Conservation (phyloP, 2,888 invertebrate species). For the Allophyes oxyacanthae region DNA sequence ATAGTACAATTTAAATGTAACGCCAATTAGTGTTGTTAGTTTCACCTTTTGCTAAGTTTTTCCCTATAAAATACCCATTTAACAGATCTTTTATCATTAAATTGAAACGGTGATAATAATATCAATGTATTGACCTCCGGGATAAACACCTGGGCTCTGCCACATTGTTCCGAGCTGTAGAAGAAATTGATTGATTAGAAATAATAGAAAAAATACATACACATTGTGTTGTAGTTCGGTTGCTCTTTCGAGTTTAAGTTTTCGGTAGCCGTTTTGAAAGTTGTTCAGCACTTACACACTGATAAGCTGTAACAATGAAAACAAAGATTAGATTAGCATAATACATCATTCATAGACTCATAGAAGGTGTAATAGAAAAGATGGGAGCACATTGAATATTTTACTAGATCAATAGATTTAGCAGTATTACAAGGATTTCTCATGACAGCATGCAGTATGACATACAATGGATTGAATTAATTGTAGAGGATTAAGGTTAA, state of each 20-base stretch:
- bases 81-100: constrained; percentile 44
- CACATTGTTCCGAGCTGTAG: constrained; percentile 81
- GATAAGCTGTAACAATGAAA: constrained; percentile 64
- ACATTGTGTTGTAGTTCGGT: constrained; percentile 87
- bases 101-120: constrained; percentile 42
- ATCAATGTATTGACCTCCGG: constrained; percentile 78
- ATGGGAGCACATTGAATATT: background rate
- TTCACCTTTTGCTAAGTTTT: constrained; percentile 3
- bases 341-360: background rate
- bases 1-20: background rate
- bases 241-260: constrained; percentile 78
- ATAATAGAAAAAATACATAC: constrained; percentile 77
- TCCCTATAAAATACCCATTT: background rate
- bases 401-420: too few species aligned
- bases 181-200: constrained; percentile 62
- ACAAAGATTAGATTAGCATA: constrained; percentile 1
- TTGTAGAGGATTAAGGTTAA: too few species aligned
- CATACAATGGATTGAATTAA: too few species aligned
- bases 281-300: constrained; percentile 63
- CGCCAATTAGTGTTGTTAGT: background rate
- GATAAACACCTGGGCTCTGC: constrained; percentile 85
- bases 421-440: too few species aligned
- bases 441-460: too few species aligned
- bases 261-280: constrained; percentile 81
- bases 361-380: background rate